Evolutionary conservation across 2,113 vertebrate genomes (phyloP).

Genomic region (Phaetusa simplex): DNA sequence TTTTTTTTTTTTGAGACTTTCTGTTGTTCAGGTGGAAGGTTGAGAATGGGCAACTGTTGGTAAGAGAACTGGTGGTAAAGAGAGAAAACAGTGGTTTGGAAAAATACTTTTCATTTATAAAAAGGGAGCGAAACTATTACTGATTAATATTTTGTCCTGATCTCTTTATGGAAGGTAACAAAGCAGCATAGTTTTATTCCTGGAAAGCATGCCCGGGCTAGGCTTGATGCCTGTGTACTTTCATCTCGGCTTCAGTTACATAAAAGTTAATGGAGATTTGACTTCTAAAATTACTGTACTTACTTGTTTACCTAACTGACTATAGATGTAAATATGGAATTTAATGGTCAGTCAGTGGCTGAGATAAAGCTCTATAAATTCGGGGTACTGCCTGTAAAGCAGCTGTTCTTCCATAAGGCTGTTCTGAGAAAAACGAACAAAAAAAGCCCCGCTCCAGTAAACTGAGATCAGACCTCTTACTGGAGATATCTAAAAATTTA

Average conservation of each 20-base stretch:
- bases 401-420: constrained; percentile 31
- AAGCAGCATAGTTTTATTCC: background rate
- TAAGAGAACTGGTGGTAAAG: background rate
- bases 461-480: constrained; percentile 69
- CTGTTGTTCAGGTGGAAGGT: background rate
- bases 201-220: background rate
- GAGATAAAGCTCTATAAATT: constrained; percentile 57
- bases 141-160: background rate
- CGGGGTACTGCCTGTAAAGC: constrained; percentile 15
- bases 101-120: background rate
- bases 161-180: background rate
- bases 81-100: background rate
- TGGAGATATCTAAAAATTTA: constrained; percentile 62
- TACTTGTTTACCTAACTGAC: constrained; percentile 56
- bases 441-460: constrained; percentile 63
- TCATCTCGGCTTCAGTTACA: background rate
- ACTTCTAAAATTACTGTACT: constrained; percentile 7
- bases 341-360: constrained; percentile 21
- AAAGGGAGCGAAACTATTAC: background rate
- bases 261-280: constrained; percentile 36
- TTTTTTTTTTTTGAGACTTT: background rate
- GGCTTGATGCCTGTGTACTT: background rate
- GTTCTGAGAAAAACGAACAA: constrained; percentile 55
- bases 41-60: background rate
- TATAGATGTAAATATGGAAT: constrained; percentile 26